Percentiles rank a stretch among this genome's conserved stretches.
phyloP scores from a whole-genome alignment of 2,888 invertebrate species.

The Sesia apiformis region DNA sequence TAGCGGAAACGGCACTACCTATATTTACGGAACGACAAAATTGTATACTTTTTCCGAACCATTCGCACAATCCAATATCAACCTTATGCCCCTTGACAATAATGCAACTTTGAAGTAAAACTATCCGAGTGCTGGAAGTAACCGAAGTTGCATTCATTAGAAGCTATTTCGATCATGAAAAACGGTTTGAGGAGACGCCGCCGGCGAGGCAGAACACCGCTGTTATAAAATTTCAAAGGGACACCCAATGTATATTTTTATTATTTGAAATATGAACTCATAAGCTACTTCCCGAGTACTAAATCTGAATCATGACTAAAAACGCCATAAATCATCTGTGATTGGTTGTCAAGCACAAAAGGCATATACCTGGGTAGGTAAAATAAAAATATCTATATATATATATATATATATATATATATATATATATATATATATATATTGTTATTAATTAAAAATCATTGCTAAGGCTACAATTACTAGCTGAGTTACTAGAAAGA shows the following conservation, averaged over 20 bases:
- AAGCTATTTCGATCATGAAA: constrained; percentile 45
- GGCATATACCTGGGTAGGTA: too few species aligned
- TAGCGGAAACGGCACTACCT: constrained; percentile 63
- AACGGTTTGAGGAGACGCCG: constrained; percentile 31
- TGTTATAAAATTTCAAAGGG: constrained; percentile 33
- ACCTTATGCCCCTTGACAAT: constrained; percentile 28
- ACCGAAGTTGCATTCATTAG: constrained; percentile 42
- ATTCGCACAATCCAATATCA: constrained; percentile 28
- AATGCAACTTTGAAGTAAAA: neutral
- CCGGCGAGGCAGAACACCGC: constrained; percentile 33
- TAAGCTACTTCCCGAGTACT: constrained; percentile 2
- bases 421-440: too few species aligned
- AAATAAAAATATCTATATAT: too few species aligned
- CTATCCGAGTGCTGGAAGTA: constrained; percentile 7
- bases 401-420: too few species aligned
- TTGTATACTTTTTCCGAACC: constrained; percentile 24
- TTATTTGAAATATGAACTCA: constrained; percentile 14
- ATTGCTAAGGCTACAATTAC: too few species aligned
- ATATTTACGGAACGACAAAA: constrained; percentile 57
- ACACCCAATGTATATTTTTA: constrained; percentile 8
- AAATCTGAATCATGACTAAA: neutral
- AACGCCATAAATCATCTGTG: too few species aligned
- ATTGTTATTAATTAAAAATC: too few species aligned
- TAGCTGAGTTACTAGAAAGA: too few species aligned
- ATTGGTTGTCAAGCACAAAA: too few species aligned